phyloP scores from a whole-genome alignment of 2,113 vertebrate genomes.

The Bubalus kerabau region DNA sequence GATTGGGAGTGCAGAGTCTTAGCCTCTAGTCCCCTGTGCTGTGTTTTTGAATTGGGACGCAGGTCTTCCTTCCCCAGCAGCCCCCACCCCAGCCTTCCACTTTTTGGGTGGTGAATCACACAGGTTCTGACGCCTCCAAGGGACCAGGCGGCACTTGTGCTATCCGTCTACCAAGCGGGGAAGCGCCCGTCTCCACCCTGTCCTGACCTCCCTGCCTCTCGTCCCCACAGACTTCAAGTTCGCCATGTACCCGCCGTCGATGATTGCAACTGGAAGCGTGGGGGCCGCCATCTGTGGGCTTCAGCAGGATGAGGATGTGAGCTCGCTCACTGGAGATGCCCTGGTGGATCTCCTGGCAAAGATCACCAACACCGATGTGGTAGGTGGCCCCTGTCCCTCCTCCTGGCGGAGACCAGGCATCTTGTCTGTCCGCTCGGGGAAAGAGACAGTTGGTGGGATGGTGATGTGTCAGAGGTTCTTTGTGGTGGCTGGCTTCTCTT shows the following conservation, averaged over 20 bases:
- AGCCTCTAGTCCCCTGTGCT: not conserved
- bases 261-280: constrained; percentile 96
- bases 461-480: not conserved
- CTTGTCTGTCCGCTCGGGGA: not conserved
- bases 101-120: not conserved
- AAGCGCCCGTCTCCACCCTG: not conserved
- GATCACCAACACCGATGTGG: constrained; percentile 97
- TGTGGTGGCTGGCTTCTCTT: not conserved
- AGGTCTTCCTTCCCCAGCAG: fast-evolving
- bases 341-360: constrained; percentile 93
- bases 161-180: fast-evolving
- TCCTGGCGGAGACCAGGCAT: not conserved
- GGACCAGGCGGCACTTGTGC: not conserved
- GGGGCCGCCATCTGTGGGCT: constrained; percentile 94
- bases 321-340: constrained; percentile 82
- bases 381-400: constrained; percentile 77
- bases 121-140: fast-evolving
- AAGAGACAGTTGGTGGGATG: not conserved
- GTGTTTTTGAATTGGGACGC: too few relatives aligned
- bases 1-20: not conserved
- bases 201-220: not conserved
- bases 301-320: constrained; percentile 87
- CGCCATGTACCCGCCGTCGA: constrained; percentile 95
- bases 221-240: constrained; percentile 91
- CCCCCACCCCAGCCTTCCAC: not conserved